These are phyloP conservation scores for Drosophila teissieri DNA, from an alignment of 1,140 invertebrate species.

Conservation along the genomic window DNA sequence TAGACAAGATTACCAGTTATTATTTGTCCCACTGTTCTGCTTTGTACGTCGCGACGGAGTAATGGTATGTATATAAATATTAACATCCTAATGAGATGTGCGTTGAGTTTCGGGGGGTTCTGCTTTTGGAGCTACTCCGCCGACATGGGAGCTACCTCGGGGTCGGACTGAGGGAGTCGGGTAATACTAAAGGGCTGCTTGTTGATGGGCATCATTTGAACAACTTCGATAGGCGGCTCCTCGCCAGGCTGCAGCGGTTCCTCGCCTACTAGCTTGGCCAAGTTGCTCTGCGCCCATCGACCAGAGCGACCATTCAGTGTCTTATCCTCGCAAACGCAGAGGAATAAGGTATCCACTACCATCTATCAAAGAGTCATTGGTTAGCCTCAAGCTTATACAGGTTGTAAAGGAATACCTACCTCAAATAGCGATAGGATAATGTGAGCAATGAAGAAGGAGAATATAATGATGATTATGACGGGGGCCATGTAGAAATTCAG, in stretches of 20 bases:
- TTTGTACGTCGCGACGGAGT: slow-evolving; percentile 55
- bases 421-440: slow-evolving; percentile 97
- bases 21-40: slow-evolving; percentile 16
- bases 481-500: slow-evolving; percentile 94
- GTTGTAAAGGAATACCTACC: slow-evolving; percentile 86
- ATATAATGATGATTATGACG: slow-evolving; percentile 93
- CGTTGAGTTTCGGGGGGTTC: slow-evolving; percentile 47
- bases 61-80: slow-evolving; percentile 42
- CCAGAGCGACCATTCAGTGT: slow-evolving; percentile 88
- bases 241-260: slow-evolving; percentile 82
- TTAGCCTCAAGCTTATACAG: not conserved
- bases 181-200: slow-evolving; percentile 83
- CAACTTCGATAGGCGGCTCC: slow-evolving; percentile 77
- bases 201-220: slow-evolving; percentile 84
- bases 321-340: slow-evolving; percentile 96
- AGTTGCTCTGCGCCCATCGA: slow-evolving; percentile 87
- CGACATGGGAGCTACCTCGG: slow-evolving; percentile 70
- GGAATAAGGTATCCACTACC: slow-evolving; percentile 96
- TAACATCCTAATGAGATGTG: slow-evolving; percentile 57
- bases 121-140: slow-evolving; percentile 44
- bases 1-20: slow-evolving; percentile 33
- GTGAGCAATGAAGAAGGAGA: slow-evolving; percentile 96
- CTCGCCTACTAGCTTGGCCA: slow-evolving; percentile 87
- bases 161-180: slow-evolving; percentile 53
- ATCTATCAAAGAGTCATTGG: slow-evolving; percentile 87